Evolutionary conservation across 2,888 invertebrate species (phyloP), one percentile per base, ranked within the genome.

Genomic region (Drosophila subquinaria): DNA sequence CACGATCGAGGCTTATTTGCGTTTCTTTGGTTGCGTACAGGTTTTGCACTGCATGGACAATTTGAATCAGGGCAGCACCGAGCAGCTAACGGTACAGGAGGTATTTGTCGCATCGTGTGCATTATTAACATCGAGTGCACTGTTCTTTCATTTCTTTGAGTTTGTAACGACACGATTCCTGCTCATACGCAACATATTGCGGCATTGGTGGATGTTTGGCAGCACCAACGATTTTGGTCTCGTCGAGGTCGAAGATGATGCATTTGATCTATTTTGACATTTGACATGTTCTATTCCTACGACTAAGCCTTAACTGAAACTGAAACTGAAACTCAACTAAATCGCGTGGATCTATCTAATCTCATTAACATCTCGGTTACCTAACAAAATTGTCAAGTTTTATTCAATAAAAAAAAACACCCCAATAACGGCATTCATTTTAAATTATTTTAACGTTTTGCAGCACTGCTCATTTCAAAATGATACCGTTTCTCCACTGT

Each of bases 171-270:
- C 90, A 0, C 90, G 92, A 9, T 76, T 90, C 10, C 64, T 92
- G 23, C 62, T 88, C 2, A 90, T 92, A 13, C 90, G 90, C 20
- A 92, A 88, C 38, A 90, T 92, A 35, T 45, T 92, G 36, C 80
- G 88, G 1, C 92, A 92, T 68, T 92, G 92, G 93, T 92, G 93
- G 92, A 81, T 89, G 77, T 93, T 92, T 62, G 93, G 92, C 53
- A 92, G 89, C 62, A 85, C 89, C 15, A 88, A 87, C n/a, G 84
- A 92, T 67, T 88, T 82, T 63, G 69, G 83, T 3, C 50, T 88
- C 4, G 78, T 89, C 13, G 90, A 91, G 56, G 57, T 84, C 20
- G 89, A 91, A 13, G 91, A 85, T 62, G 92, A 92, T 27, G 52
- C 88, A 33, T 85, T 90, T 33, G 90, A 92, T 42, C 71, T 91